Evolutionary conservation across 2,113 vertebrate species (phyloP).

Genomic region (Acrocephalus kingi): DNA sequence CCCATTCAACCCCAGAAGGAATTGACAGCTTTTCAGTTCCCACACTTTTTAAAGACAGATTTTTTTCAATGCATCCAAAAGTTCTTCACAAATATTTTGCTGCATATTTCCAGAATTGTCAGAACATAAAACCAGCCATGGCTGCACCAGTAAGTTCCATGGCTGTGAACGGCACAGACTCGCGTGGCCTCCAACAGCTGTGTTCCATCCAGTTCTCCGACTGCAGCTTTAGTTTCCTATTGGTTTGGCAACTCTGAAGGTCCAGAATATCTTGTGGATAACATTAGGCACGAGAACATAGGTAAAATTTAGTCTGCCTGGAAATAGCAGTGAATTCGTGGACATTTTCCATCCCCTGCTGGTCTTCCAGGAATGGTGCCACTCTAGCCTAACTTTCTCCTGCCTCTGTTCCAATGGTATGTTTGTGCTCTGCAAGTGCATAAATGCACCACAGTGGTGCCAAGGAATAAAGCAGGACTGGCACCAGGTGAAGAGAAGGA

Average conservation of each 20-base stretch:
- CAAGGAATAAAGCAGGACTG: not conserved
- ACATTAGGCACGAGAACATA: not conserved
- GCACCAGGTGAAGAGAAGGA: not conserved
- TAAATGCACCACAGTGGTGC: not conserved
- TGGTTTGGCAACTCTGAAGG: not conserved
- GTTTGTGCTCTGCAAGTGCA: not conserved
- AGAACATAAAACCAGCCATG: not conserved
- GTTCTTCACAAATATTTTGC: constrained; percentile 12
- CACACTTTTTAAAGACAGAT: not conserved
- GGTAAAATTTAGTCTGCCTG: not conserved
- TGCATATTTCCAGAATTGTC: not conserved
- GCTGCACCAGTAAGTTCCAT: not conserved
- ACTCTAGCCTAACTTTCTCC: not conserved
- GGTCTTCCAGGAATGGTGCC: not conserved
- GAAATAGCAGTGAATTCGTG: not conserved
- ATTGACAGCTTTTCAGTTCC: not conserved
- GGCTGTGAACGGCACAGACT: not conserved
- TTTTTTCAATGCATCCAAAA: not conserved
- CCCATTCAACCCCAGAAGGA: not conserved
- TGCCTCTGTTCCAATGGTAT: not conserved
- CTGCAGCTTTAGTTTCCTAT: not conserved
- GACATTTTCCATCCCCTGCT: not conserved
- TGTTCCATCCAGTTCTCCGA: constrained; percentile 33
- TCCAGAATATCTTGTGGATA: not conserved
- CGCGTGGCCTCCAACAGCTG: constrained; percentile 14